These are phyloP conservation scores for Toxonevra muliebris DNA, from an alignment of 2,888 invertebrate genomes.

Conservation along the genomic window DNA sequence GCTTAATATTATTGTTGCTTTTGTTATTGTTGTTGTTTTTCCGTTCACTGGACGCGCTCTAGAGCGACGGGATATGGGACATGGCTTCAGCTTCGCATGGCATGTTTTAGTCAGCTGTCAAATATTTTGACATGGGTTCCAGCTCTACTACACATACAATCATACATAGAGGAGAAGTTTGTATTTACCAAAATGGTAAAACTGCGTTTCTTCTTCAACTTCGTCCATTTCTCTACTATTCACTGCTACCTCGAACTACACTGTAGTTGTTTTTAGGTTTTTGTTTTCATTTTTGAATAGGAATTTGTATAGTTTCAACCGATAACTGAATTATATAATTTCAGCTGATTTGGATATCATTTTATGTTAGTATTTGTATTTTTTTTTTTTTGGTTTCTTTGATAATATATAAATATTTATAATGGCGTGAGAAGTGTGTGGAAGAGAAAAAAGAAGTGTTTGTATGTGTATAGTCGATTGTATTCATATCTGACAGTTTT, in stretches of 20 bases:
- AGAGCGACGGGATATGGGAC: conserved; percentile 42
- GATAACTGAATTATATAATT: conserved; percentile 19
- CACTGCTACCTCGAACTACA: background rate
- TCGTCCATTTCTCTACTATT: background rate
- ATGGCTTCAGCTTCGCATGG: conserved; percentile 54
- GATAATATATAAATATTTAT: background rate
- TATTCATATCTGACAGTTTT: conserved; percentile 7
- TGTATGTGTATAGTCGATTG: background rate
- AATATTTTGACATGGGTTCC: conserved; percentile 66
- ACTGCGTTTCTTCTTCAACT: background rate
- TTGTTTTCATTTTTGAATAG: background rate
- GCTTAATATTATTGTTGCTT: too few relatives aligned
- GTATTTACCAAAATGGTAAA: background rate
- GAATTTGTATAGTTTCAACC: background rate
- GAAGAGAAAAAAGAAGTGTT: background rate
- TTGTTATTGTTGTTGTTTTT: too few relatives aligned
- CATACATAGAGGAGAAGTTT: background rate
- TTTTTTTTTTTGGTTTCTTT: background rate
- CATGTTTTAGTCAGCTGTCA: conserved; percentile 66
- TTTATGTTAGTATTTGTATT: background rate
- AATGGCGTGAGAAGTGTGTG: conserved; percentile 3
- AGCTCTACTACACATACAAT: conserved; percentile 2
- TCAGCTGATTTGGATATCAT: conserved; percentile 25
- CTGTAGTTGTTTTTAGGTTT: background rate
- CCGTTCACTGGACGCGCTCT: conserved; percentile 16